phyloP scores from a whole-genome alignment of 2,888 invertebrate species.

The Diaprepes abbreviatus region DNA sequence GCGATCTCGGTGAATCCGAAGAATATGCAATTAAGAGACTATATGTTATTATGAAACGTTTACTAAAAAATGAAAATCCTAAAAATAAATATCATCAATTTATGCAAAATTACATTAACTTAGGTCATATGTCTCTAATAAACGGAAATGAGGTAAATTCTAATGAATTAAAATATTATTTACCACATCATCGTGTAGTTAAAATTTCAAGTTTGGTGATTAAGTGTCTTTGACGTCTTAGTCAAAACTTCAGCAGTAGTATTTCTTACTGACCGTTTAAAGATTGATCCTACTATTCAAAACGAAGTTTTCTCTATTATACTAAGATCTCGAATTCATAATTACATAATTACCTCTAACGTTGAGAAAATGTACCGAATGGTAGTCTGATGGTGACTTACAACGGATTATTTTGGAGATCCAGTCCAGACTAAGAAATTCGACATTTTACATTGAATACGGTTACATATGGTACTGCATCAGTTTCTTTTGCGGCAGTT shows the following conservation, averaged over 20 bases:
- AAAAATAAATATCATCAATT: slow-evolving; percentile 8
- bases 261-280: slow-evolving; percentile 59
- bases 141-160: not conserved
- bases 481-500: slow-evolving; percentile 30
- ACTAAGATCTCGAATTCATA: slow-evolving; percentile 41
- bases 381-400: slow-evolving; percentile 16
- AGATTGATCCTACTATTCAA: slow-evolving; percentile 59
- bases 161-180: not conserved
- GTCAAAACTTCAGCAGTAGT: slow-evolving; percentile 50
- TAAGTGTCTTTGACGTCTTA: slow-evolving; percentile 58
- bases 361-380: slow-evolving; percentile 32
- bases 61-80: not conserved
- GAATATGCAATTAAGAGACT: not conserved
- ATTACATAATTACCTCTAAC: not conserved
- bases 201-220: no score
- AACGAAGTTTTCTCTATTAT: slow-evolving; percentile 57
- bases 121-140: slow-evolving; percentile 26
- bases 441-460: slow-evolving; percentile 35
- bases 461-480: slow-evolving; percentile 37
- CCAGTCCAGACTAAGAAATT: slow-evolving; percentile 11
- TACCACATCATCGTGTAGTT: slow-evolving; percentile 62
- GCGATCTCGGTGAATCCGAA: not conserved
- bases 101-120: slow-evolving; percentile 23
- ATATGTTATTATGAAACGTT: slow-evolving; percentile 1
- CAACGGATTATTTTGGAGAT: slow-evolving; percentile 43